A percentile compares a stretch with the other conserved stretches of the same genome.
Conservation (phyloP, 2,797 vertebrate genomes). For the Myotis vivesi region DNA sequence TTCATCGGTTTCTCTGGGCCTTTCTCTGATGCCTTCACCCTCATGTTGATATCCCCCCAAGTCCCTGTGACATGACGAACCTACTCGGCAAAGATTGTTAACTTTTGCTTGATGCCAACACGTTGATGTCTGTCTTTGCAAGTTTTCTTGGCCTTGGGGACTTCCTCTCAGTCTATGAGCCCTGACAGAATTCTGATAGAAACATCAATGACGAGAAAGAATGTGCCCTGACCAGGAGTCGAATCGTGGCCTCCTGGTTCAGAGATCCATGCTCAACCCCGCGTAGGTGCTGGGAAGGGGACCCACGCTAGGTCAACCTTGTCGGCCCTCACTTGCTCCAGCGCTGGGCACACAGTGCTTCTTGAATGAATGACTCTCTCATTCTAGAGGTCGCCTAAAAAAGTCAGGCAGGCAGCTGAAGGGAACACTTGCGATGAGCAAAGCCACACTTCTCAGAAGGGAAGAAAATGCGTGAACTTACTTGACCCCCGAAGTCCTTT, state of each 20-base stretch:
- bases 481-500: conserved; percentile 63
- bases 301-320: not conserved
- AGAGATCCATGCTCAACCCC: too few relatives aligned
- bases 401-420: conserved; percentile 71
- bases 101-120: not conserved
- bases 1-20: not conserved
- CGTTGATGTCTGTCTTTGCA: not conserved
- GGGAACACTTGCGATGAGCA: conserved; percentile 61
- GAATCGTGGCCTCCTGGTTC: too few relatives aligned
- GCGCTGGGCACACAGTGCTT: not conserved
- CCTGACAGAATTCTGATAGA: not conserved
- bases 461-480: conserved; percentile 66
- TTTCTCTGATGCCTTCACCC: not conserved
- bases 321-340: not conserved
- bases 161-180: not conserved
- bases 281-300: not conserved
- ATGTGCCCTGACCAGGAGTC: too few relatives aligned
- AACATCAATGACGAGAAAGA: too few relatives aligned
- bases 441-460: conserved; percentile 71
- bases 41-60: rapidly evolving
- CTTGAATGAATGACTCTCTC: conserved; percentile 36
- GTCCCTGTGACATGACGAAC: not conserved
- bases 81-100: not conserved
- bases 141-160: conserved; percentile 26
- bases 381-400: conserved; percentile 72